Conservation (phyloP, 2,888 invertebrate genomes). For the Lycophotia porphyrea region DNA sequence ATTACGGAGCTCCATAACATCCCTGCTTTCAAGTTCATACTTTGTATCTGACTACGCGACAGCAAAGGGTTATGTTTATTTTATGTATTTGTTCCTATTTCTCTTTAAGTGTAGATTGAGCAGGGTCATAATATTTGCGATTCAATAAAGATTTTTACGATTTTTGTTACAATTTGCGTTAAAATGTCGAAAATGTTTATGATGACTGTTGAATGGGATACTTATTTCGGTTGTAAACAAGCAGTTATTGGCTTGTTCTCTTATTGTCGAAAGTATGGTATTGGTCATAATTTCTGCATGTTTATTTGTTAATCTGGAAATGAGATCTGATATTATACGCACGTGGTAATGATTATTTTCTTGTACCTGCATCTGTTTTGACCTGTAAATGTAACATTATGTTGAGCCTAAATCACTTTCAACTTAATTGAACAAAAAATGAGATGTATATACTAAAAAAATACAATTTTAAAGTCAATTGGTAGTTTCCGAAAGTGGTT, state of each 20-base stretch:
- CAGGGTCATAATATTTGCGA: slow-evolving; percentile 32
- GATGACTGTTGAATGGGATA: slow-evolving; percentile 37
- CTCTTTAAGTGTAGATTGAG: slow-evolving; percentile 30
- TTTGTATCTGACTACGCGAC: neutral
- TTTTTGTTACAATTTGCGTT: slow-evolving; percentile 46
- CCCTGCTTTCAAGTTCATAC: too few relatives aligned
- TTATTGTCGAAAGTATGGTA: slow-evolving; percentile 39
- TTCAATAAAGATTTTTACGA: slow-evolving; percentile 59
- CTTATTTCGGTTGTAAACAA: slow-evolving; percentile 47
- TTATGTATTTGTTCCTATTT: slow-evolving; percentile 7
- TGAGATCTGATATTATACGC: neutral
- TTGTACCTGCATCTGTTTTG: neutral
- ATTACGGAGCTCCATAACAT: too few relatives aligned
- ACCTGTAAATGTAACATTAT: neutral
- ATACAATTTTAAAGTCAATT: neutral
- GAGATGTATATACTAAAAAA: neutral
- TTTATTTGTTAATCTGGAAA: slow-evolving; percentile 14
- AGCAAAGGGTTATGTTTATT: neutral
- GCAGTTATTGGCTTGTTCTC: slow-evolving; percentile 29
- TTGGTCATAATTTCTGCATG: slow-evolving; percentile 3
- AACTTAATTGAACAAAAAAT: slow-evolving; percentile 3
- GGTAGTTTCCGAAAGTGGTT: neutral
- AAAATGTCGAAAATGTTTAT: slow-evolving; percentile 59
- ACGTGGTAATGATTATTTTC: slow-evolving; percentile 1
- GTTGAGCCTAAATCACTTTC: neutral